Percentiles rank a stretch among this genome's conserved stretches.
These are phyloP conservation scores for Perizoma affinitatum DNA, from an alignment of 2,888 invertebrate genomes.

Conservation along the genomic window DNA sequence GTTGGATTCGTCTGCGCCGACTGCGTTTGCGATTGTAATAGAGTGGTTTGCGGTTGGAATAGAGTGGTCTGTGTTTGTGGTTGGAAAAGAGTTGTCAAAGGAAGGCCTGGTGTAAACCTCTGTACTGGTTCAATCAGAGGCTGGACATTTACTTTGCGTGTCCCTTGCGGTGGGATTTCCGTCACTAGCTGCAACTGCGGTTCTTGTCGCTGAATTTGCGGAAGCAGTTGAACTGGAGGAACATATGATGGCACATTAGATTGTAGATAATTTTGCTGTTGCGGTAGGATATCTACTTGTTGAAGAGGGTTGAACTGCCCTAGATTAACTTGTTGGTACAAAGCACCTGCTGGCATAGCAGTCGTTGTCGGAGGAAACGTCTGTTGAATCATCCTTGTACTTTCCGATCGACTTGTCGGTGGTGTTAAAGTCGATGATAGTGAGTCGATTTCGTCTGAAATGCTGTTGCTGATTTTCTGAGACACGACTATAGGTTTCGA, in stretches of 20 bases:
- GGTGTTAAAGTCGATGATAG: constrained; percentile 45
- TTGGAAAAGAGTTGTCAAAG: constrained; percentile 13
- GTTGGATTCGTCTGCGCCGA: constrained; percentile 8
- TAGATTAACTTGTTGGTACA: constrained; percentile 19
- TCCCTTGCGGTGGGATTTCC: constrained; percentile 15
- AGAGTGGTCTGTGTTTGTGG: constrained; percentile 1
- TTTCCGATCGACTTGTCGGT: constrained; percentile 24
- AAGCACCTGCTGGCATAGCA: constrained; percentile 31
- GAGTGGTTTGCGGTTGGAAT: constrained; percentile 5
- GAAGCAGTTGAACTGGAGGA: constrained; percentile 8
- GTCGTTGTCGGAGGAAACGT: constrained; percentile 21
- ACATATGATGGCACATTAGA: constrained; percentile 15
- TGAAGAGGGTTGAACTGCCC: constrained; percentile 11
- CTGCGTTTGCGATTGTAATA: constrained; percentile 5
- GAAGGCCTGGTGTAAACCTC: constrained; percentile 14
- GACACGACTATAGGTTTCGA: constrained; percentile 56
- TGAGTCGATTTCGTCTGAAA: constrained; percentile 32
- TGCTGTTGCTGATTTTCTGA: constrained; percentile 31
- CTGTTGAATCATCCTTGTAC: constrained; percentile 9
- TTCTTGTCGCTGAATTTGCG: neutral
- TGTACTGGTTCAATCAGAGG: constrained; percentile 6
- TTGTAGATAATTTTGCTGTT: constrained; percentile 19
- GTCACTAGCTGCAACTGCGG: constrained; percentile 17
- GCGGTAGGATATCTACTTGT: constrained; percentile 15
- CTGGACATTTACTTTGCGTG: constrained; percentile 7